Base-by-base conservation (phyloP, 2,888 invertebrate genomes). In the Drosophila nr. perissopoda region DNA sequence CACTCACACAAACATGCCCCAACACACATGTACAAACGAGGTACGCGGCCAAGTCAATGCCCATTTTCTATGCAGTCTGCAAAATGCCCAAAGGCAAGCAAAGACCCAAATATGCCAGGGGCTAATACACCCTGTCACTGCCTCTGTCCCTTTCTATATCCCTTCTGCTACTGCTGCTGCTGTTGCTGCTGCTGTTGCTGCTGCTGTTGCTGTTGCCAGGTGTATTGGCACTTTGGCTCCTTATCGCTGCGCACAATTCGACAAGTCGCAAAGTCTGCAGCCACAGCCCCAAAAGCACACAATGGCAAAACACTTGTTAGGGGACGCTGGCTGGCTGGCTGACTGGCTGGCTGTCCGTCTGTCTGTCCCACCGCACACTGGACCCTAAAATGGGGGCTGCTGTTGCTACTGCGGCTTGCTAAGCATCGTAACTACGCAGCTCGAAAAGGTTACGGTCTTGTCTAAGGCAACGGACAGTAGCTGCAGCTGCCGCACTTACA, bases 171-270 rank as follows among this genome's bases (percentile, higher is more conserved):
- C 56, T n/a, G 0, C 11, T 8, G 4, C 21, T 21, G 2, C 11
- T 8, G 4, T n/a, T 21, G 2, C 18, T 4, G 2, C 56, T n/a
- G 0, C n/a, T 8, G 4, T n/a, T 21, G 2, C 16, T 40, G 40
- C 0, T 38, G 38, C 27, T 33, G 25, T 63, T 61, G 48, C 52
- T 57, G 49, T 45, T 74, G 76, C 67, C 78, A 78, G 78, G 85
- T 82, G 72, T 83, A 75, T 89, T 78, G 87, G 71, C 75, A 75
- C 76, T 88, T 76, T 72, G 81, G 76, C 87, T 89, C 70, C 83
- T 84, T 89, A 84, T 84, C 84, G 89, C 82, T 73, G 76, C 58
- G 69, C 76, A 79, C 80, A 82, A 68, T 78, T 80, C 82, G 69
- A 79, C 71, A 81, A 83, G 89, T 81, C 73, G 84, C 67, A 73